Percentiles rank a stretch among this genome's conserved stretches.
Conservation (phyloP, 2,797 vertebrate genomes). For the Tadarida brasiliensis region DNA sequence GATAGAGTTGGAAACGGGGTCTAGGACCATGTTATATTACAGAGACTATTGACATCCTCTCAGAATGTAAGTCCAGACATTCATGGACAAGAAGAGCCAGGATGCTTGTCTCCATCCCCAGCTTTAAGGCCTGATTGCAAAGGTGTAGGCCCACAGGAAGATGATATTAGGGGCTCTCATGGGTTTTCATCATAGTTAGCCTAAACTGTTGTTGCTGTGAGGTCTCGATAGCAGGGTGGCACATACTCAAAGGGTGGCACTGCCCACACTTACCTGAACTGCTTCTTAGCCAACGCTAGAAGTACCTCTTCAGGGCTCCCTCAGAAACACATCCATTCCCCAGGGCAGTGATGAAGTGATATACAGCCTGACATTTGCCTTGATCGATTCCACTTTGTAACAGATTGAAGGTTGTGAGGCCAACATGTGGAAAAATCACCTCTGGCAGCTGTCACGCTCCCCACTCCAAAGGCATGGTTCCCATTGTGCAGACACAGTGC, state of each 20-base stretch:
- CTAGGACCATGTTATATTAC: not conserved
- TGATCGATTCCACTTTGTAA: not conserved
- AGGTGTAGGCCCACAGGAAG: not conserved
- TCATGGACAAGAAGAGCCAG: not conserved
- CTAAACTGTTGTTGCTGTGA: not conserved
- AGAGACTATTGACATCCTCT: not conserved
- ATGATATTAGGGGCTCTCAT: not conserved
- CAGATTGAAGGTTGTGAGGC: not conserved
- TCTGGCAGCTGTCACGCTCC: not conserved
- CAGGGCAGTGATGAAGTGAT: not conserved
- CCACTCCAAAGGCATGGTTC: not conserved
- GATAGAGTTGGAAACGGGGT: not conserved
- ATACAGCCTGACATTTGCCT: not conserved
- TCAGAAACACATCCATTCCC: not conserved
- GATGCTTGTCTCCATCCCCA: not conserved
- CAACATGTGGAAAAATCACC: not conserved
- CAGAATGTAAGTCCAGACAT: not conserved
- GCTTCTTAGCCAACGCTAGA: not conserved
- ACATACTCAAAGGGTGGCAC: not conserved
- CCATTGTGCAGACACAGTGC: not conserved
- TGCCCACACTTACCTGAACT: not conserved
- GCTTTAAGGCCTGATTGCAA: not conserved
- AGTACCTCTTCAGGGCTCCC: not conserved
- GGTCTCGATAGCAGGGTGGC: not conserved
- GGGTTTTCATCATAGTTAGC: not conserved